Base-by-base conservation (phyloP, 2,888 invertebrate species). In the Metacarcinus magister region DNA sequence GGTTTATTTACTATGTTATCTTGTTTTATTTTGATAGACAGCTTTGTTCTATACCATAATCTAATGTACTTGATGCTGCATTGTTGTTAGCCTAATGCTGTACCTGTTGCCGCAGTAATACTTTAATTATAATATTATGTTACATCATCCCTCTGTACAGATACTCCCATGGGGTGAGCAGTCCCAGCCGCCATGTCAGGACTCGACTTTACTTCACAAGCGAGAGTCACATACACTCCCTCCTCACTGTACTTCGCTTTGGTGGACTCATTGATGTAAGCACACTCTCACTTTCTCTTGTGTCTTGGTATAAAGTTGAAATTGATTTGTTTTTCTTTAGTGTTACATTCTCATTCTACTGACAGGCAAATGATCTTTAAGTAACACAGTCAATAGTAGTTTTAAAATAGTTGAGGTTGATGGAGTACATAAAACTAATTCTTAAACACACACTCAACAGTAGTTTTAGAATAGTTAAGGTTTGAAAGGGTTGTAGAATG, bases 161-260 rank as follows among this genome's bases (percentile, higher is more conserved):
- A 97, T 99, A 99, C 98, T 99, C 99, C 43, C 99, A 99, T 97
- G 99, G 99, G 89, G 99, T 99, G 97, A 99, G 99, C 87, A 99
- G 99, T 97, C 99, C 99, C 46, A 99, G 99, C 92, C 98, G 99
- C 90, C 99, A 99, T 98, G 99, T 99, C 46, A 98, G 99, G 97
- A 99, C 99, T 10, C 98, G 99, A n/a, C 98, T 99, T 89, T 99
- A 99, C 98, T 99, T 99, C 98, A 99, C 99, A 2, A 99, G 99
- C 97, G 99, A 99, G 98, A 99, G 99, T 97, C 99, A 99, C 98
- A 99, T 99, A 97, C 99, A 99, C 98, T 99, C 99, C 16, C 98
- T 99, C 97, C 98, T 99, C 97, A 99, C 99, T 3, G 99, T 99
- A 96, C 98, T 99, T 94, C 98, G 99, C 97, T 99, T 99, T 97